Evolutionary conservation across 2,888 invertebrate genomes (phyloP), one percentile per base, ranked within the genome.

Genomic region (Zaprionus bogoriensis): DNA sequence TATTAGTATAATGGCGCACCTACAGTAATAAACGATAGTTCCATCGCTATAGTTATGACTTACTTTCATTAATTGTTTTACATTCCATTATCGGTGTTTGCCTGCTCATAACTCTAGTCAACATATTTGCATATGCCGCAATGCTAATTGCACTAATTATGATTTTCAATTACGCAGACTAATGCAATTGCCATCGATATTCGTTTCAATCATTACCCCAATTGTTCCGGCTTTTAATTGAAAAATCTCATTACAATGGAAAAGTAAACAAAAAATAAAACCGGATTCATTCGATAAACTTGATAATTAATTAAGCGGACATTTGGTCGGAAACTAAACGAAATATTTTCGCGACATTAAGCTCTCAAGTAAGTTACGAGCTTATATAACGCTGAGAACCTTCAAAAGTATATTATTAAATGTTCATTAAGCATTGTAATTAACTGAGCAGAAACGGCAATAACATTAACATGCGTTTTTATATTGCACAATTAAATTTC

Each of bases 121-220:
- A 41, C 25, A 42, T 23, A 47, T 48, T 42, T n/a, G 25, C 39
- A 41, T 41, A 22, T 7, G 4, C n/a, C 28, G 7, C 20, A 23
- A 20, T 7, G 23, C 14, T 36, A 51, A 58, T 58, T 51, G 27
- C 3, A 28, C 3, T 23, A 14, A 36, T 36, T 36, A 36, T 36
- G 32, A 36, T 41, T 53, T 54, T 54, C 27, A 12, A 42, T 54
- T 47, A 39, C 28, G 38, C 30, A 20, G n/a, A n/a, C 52, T 46
- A 39, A 46, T 45, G 22, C 25, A 51, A 52, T 53, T 39, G 25
- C 46, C 14, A 38, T 14, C 20, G 17, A 28, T 23, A 45, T 27
- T 25, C 1, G 4, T 17, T 45, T 20, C 30, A 45, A 52, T 54
- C 25, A 54, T 5, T 27, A 10, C 2, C 20, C 28, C 47, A 46